phyloP scores from a whole-genome alignment of 2,113 vertebrate species.

The Microcebus tavaratra region DNA sequence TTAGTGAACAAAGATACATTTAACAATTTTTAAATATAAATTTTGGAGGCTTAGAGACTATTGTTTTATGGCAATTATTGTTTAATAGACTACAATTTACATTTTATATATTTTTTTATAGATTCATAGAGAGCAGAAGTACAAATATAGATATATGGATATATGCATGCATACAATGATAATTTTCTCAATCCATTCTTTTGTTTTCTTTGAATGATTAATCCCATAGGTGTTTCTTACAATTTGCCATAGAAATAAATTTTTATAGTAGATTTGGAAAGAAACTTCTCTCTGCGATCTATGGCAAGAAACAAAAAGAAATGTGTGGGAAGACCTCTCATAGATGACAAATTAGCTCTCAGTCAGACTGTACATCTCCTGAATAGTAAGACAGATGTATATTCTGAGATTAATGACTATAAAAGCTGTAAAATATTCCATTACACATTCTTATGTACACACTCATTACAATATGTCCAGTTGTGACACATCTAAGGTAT shows the following conservation, averaged over 20 bases:
- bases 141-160: constrained; percentile 42
- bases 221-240: not conserved
- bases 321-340: not conserved
- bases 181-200: not conserved
- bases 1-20: constrained; percentile 71
- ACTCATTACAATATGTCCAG: constrained; percentile 24
- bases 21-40: constrained; percentile 74
- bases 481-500: not conserved
- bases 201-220: constrained; percentile 51
- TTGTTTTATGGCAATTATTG: constrained; percentile 74
- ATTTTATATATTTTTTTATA: constrained; percentile 63
- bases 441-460: not conserved
- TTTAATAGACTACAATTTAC: constrained; percentile 71
- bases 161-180: not conserved
- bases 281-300: constrained; percentile 7
- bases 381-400: not conserved
- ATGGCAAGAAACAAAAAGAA: not conserved
- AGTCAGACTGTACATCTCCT: not conserved
- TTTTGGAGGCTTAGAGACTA: constrained; percentile 69
- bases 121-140: constrained; percentile 34
- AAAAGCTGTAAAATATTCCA: not conserved
- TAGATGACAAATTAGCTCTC: not conserved
- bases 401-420: not conserved
- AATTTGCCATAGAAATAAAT: constrained; percentile 38
- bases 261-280: not conserved